Evolutionary conservation across 2,113 vertebrate genomes (phyloP).

Genomic region (Chiloscyllium plagiosum): DNA sequence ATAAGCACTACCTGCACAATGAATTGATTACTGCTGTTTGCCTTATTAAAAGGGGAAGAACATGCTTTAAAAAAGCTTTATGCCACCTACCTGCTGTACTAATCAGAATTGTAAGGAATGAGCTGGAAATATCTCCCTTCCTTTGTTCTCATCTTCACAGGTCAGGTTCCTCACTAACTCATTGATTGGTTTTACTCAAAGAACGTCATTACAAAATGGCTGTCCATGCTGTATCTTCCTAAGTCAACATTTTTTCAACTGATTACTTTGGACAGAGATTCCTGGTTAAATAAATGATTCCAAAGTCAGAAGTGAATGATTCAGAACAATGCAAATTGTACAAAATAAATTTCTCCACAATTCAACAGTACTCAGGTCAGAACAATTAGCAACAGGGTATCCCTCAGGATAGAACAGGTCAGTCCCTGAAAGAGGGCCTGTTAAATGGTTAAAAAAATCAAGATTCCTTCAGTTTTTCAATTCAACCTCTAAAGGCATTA

Average conservation of each 20-base stretch:
- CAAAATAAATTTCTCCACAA: neutral
- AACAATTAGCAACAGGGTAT: neutral
- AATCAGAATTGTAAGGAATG: neutral
- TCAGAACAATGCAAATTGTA: neutral
- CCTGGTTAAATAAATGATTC: neutral
- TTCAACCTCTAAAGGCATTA: neutral
- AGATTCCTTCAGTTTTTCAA: neutral
- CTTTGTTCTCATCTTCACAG: neutral
- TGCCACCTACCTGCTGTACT: neutral
- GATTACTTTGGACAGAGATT: neutral
- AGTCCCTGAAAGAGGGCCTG: neutral
- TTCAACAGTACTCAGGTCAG: neutral
- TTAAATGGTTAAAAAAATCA: neutral
- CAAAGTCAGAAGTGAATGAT: neutral
- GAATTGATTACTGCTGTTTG: too few species aligned
- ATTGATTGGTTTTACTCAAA: neutral
- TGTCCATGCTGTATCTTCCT: neutral
- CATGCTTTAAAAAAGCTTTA: neutral
- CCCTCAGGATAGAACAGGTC: neutral
- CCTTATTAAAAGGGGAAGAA: neutral
- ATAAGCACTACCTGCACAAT: neutral
- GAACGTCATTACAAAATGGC: neutral
- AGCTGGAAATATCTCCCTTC: neutral
- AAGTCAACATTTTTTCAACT: neutral
- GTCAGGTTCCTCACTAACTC: neutral